Conservation (phyloP, 2,888 invertebrate species). For the Harpagoxenus sublaevis region DNA sequence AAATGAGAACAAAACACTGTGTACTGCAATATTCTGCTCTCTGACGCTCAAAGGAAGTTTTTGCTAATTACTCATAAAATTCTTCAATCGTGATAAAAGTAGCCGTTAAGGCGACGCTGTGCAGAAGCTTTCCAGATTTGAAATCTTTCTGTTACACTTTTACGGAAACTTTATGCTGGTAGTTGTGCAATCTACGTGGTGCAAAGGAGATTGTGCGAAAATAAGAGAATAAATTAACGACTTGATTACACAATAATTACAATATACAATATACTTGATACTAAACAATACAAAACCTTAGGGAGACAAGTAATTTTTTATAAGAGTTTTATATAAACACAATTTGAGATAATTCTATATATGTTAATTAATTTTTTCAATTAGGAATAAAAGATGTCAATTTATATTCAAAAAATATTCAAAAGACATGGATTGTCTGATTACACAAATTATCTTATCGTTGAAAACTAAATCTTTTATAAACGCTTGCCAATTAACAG, state of each 20-base stretch:
- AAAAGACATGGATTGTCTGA: neutral
- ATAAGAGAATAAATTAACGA: neutral
- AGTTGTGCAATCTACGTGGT: slow-evolving; percentile 14
- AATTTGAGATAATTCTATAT: neutral
- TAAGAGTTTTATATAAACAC: neutral
- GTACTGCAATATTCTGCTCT: neutral
- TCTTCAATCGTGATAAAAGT: slow-evolving; percentile 41
- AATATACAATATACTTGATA: neutral
- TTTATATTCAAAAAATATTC: neutral
- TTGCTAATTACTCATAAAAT: slow-evolving; percentile 35
- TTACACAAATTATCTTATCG: neutral
- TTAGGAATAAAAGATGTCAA: neutral
- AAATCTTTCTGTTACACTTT: slow-evolving; percentile 35
- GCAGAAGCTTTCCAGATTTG: slow-evolving; percentile 32
- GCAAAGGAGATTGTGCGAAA: neutral
- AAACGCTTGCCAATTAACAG: slow-evolving; percentile 26
- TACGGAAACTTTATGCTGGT: slow-evolving; percentile 12
- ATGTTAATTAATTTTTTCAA: neutral
- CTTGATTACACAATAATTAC: slow-evolving; percentile 10
- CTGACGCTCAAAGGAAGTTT: slow-evolving; percentile 20
- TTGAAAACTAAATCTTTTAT: neutral
- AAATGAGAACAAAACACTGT: neutral
- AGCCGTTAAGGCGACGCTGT: slow-evolving; percentile 18
- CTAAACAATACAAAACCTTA: slow-evolving; percentile 2
- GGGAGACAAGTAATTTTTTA: neutral